Conservation (phyloP, 2,113 vertebrate genomes). For the Argyrosomus japonicus region DNA sequence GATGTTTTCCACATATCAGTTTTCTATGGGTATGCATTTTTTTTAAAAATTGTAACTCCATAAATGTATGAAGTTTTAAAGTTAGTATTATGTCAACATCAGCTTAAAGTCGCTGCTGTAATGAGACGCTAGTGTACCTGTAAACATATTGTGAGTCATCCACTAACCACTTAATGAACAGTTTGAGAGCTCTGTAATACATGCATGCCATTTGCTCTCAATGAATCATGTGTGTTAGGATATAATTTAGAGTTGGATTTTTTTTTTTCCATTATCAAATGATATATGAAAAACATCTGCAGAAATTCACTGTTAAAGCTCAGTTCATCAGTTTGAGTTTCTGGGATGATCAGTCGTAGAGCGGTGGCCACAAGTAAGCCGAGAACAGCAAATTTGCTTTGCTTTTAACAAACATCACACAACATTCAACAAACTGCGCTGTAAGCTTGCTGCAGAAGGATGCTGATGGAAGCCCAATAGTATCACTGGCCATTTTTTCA, state of each 20-base stretch:
- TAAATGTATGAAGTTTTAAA: background rate
- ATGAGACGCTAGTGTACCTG: background rate
- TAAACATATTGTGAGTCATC: background rate
- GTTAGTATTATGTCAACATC: background rate
- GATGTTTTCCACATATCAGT: background rate
- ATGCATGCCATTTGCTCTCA: background rate
- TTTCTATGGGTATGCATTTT: background rate
- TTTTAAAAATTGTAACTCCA: background rate
- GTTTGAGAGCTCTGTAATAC: background rate
- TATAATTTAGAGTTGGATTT: background rate
- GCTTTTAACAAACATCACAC: background rate
- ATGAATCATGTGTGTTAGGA: background rate
- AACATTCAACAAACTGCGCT: background rate
- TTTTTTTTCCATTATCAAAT: background rate
- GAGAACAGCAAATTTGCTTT: background rate
- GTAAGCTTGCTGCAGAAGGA: background rate
- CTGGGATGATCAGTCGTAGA: background rate
- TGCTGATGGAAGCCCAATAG: background rate
- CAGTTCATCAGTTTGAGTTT: constrained; percentile 6
- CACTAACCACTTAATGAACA: background rate
- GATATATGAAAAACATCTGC: background rate
- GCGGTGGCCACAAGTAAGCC: background rate
- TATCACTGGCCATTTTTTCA: background rate
- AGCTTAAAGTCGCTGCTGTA: background rate
- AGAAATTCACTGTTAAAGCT: background rate